Evolutionary conservation across 2,888 invertebrate genomes (phyloP), one percentile per base, ranked within the genome.

Genomic region (Lasioglossum morio): DNA sequence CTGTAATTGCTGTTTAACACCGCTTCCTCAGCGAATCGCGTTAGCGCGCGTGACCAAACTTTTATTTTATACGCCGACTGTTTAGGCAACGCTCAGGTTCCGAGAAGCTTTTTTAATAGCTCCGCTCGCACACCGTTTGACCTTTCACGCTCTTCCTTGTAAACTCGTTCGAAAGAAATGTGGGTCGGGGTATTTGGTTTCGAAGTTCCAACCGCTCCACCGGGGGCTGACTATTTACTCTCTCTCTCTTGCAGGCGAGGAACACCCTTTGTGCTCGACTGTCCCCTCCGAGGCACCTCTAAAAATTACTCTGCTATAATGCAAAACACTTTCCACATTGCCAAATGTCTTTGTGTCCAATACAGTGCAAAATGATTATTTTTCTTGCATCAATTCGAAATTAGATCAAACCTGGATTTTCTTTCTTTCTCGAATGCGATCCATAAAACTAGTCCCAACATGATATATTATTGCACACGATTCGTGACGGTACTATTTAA

Each of bases 121-220:
- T n/a, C 2, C 70, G 23, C n/a, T 10, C 66, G 1, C 34, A 30
- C 66, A 4, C 40, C 70, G 70, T 40, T 70, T 70, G 70, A 70
- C 76, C 60, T 53, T 60, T 63, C 76, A 40, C 60, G 76, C 63
- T 63, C 66, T 46, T 63, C 27, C 40, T 14, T 27, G 40, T 66
- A 37, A 43, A 77, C 63, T 40, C 2, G 70, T 70, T 10, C 5
- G 70, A 40, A 40, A 70, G 70, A 70, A 40, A 37, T 70, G n/a
- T 70, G 40, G 40, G 40, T 70, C 40, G 70, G 30, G 30, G 3
- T 63, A 8, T 63, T 63, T 30, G 63, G 8, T 63, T 63, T 63
- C 63, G 63, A 19, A 34, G 30, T 63, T 34, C 30, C 63, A 19
- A 19, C 0, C 63, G 19, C 14, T 63, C 8, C 30, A 30, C 53